Base-by-base conservation (phyloP, 2,888 invertebrate species). In the Orthosia gothica region DNA sequence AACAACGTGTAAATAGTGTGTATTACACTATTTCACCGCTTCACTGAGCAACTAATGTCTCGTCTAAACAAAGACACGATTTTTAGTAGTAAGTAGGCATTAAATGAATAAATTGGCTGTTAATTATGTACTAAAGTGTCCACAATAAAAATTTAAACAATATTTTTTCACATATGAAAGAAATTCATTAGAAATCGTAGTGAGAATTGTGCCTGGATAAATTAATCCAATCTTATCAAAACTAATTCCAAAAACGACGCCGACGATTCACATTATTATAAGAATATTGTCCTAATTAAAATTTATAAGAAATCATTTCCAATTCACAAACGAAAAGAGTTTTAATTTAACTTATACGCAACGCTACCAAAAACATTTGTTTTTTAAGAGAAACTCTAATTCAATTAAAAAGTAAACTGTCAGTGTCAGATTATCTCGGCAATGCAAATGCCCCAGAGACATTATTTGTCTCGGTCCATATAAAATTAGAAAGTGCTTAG, bases 361-460 rank as follows among this genome's bases (percentile, higher is more conserved):
- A 80, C 65, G 47, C 54, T 76, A 63, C 47, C 18, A 63, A 77
- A 74, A 76, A 65, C 50, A 26, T 88, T 55, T 81, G 70, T 70
- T 75, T 81, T 79, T 77, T 75, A 63, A 71, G 16, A 70, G 73
- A 76, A 84, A 83, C 63, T 78, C 63, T 87, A 87, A 88, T 88
- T 83, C 74, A 81, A 89, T 89, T 89, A 90, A 91, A 90, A 91
- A 89, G 84, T 79, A 79, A 89, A 82, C 79, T 89, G 88, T 90
- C 91, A 89, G 68, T 90, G 90, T 91, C 91, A 91, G 82, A 83
- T 87, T 84, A 78, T 79, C 79, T 80, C 59, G 66, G 79, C 72
- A 57, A 84, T 72, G 74, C 63, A 57, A 76, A 71, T 84, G 76
- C 79, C 80, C 82, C 61, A 71, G 82, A 82, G 82, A 85, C 82